Evolutionary conservation across 2,113 vertebrate species (phyloP), one percentile per base, ranked within the genome.

Genomic region (Archilochus colubris): DNA sequence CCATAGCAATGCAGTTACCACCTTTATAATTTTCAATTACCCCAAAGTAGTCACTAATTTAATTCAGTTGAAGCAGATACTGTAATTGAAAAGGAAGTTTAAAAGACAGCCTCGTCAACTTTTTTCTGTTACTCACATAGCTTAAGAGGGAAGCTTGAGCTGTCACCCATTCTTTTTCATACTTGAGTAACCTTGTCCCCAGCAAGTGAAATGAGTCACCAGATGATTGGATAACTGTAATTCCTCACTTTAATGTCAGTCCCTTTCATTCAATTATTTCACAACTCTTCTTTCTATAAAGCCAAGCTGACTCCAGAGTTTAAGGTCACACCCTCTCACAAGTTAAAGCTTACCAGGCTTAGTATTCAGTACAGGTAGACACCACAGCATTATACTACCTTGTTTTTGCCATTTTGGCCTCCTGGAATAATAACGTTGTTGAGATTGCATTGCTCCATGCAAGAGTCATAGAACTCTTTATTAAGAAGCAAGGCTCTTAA

Each of bases 171-270:
- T 78, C 44, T 54, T 72, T 40, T 72, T 88, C 57, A 82, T 70
- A 72, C 53, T 55, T 92, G 40, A 84, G 80, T 54, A 93, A 93
- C 61, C 20, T 66, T 66, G 28, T 53, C 50, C 40, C 10, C 67
- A 86, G 36, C 77, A 68, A 84, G 48, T 76, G 57, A 93, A 92
- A 94, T 93, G 86, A 93, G 38, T 93, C 91, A 92, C 50, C 72
- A 59, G 61, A 68, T 66, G 73, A 82, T 4, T 70, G 80, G 73
- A 92, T 78, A 92, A 86, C 59, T 73, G 43, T 50, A 91, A 95
- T 78, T 93, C 77, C 58, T 88, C 43, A 17, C 61, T 95, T 86
- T n/a, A 88, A 70, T 63, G 70, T 77, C 63, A 33, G 48, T 13
- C 53, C 58, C 31, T 92, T 67, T 62, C 30, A 83, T 82, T 68